Base-by-base conservation (phyloP, 2,797 vertebrate genomes). In the Lerista edwardsae region DNA sequence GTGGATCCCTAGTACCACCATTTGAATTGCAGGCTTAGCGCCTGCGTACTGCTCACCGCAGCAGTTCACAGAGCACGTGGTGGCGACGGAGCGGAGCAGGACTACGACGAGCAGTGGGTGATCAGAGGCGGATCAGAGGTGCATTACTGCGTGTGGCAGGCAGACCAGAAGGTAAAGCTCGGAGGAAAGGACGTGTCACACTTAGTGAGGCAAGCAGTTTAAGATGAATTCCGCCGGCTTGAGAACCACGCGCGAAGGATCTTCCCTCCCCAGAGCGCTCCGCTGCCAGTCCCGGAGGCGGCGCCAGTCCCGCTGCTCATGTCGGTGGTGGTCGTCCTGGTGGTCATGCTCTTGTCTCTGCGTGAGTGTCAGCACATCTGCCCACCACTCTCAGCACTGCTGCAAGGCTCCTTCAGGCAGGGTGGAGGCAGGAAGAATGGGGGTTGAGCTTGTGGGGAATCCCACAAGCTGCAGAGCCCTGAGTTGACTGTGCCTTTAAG, bases 211-310 rank as follows among this genome's bases (percentile, higher is more conserved):
- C 36, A n/a, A 15, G 4, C 0, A 29, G 61, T 25, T n/a, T 1
- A 15, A 1, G 2, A 93, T 87, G 91, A 83, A 88, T 21, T 57
- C 69, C 4, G 10, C 1, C 7, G 55, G 80, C 11, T 72, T 85
- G 73, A 27, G 39, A 1, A 55, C 84, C 0, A 65, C 79, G n/a
- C 79, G 84, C 31, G 65, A 82, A 5, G 61, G 29, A 12, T 19
- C 78, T 4, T 23, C 68, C 6, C 39, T 27, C 64, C 84, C 4
- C 77, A 97, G 11, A 96, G 98, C 2, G 93, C 94, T 0, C 44
- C 98, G 59, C 88, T 98, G 41, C 95, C 95, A 75, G 93, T 89
- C 0, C 94, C 96, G 3, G 97, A 97, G 55, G 95, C 96, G 0
- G 88, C 95, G 0, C 79, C 97, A 41, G 92, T 39, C 14, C 83